Conservation (phyloP, 2,888 invertebrate species). For the Nemotelus pantherinus region DNA sequence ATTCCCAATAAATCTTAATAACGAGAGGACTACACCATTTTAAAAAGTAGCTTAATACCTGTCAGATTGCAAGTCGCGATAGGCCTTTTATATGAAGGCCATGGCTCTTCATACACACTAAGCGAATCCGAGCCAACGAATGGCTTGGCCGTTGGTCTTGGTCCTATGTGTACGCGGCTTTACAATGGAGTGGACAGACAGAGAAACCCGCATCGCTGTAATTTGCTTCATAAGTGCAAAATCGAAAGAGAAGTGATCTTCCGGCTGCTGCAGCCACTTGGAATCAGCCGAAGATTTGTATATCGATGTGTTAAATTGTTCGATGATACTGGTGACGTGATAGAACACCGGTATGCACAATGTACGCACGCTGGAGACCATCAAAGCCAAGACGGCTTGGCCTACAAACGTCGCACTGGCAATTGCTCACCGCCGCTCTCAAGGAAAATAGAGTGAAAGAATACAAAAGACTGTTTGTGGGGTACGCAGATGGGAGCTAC, state of each 20-base stretch:
- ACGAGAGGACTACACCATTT: too few relatives aligned
- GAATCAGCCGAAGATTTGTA: not conserved
- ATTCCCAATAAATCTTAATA: too few relatives aligned
- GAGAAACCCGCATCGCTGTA: not conserved
- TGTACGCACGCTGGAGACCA: not conserved
- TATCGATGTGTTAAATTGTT: not conserved
- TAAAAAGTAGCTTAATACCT: too few relatives aligned
- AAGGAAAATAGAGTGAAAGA: not conserved
- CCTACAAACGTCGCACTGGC: not conserved
- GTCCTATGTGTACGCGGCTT: not conserved
- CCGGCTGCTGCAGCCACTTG: not conserved
- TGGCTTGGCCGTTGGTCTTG: too few relatives aligned
- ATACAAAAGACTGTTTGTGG: not conserved
- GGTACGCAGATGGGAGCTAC: not conserved
- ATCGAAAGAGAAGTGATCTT: not conserved
- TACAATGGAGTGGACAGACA: not conserved
- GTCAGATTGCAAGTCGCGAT: too few relatives aligned
- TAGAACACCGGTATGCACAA: not conserved
- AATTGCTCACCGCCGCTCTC: not conserved
- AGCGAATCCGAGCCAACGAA: too few relatives aligned
- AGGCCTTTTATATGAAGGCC: too few relatives aligned
- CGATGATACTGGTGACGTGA: not conserved
- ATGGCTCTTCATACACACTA: too few relatives aligned
- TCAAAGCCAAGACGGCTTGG: not conserved
- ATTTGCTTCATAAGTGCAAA: not conserved